Conservation (phyloP, 2,113 vertebrate species). For the Peucedramus taeniatus region DNA sequence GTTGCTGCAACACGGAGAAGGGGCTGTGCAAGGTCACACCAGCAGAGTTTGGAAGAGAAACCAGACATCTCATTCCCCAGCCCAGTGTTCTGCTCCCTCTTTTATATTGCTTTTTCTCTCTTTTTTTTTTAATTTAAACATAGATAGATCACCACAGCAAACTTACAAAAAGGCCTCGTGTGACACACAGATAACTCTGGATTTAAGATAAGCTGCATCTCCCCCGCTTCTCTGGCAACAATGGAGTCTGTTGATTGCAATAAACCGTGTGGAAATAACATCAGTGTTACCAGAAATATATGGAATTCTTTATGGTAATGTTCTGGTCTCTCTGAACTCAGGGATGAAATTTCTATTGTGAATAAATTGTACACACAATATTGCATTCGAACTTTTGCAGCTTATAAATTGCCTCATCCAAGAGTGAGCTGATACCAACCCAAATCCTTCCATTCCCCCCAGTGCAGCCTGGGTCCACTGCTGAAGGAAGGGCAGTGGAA, state of each 20-base stretch:
- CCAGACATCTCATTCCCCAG: not conserved
- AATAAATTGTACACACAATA: not conserved
- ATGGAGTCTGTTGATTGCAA: not conserved
- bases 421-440: not conserved
- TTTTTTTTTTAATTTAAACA: not conserved
- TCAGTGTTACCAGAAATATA: not conserved
- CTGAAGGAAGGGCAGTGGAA: not conserved
- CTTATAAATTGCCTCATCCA: not conserved
- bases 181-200: not conserved
- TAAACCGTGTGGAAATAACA: not conserved
- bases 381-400: not conserved
- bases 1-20: not conserved
- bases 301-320: not conserved
- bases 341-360: not conserved
- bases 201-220: not conserved
- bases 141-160: not conserved
- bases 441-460: not conserved
- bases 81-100: not conserved
- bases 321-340: not conserved
- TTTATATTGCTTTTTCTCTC: not conserved
- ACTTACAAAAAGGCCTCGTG: not conserved
- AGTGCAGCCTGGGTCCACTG: not conserved
- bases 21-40: conserved; percentile 13
- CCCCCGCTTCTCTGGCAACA: not conserved
- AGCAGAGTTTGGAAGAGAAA: not conserved